Conservation (phyloP, 1,140 invertebrate species). For the Samia ricini region DNA sequence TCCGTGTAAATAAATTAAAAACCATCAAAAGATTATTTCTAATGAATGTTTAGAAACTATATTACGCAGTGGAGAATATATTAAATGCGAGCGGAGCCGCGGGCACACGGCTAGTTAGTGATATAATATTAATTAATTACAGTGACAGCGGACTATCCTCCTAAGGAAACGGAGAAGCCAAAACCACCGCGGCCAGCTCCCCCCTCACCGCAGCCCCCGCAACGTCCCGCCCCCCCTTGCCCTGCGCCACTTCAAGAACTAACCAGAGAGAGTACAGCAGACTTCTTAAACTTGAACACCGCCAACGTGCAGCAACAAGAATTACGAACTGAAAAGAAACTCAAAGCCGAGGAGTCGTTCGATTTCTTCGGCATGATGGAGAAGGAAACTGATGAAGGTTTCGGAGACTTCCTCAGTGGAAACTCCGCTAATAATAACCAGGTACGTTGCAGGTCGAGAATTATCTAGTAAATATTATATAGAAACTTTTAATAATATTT, state of each 20-base stretch:
- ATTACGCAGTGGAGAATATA: too few species aligned
- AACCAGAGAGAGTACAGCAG: conserved; percentile 31
- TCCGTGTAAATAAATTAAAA: too few species aligned
- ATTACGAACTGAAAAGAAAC: conserved; percentile 38
- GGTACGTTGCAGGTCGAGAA: conserved; percentile 23
- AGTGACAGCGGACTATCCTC: conserved; percentile 57
- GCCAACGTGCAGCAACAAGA: conserved; percentile 7
- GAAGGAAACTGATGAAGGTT: conserved; percentile 60
- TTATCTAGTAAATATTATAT: background rate
- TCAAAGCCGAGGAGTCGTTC: conserved; percentile 66
- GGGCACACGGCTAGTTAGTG: too few species aligned
- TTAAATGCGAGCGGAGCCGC: too few species aligned
- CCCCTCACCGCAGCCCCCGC: conserved; percentile 44
- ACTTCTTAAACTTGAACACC: conserved; percentile 51
- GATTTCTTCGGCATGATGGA: conserved; percentile 74
- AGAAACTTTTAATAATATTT: background rate
- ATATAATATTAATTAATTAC: conserved; percentile 3
- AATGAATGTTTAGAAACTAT: too few species aligned
- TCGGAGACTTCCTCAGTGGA: conserved; percentile 68
- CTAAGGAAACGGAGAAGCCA: conserved; percentile 40
- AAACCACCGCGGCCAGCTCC: conserved; percentile 55
- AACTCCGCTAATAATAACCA: conserved; percentile 39
- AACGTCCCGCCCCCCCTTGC: conserved; percentile 23
- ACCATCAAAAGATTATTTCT: too few species aligned
- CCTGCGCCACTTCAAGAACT: conserved; percentile 2